These are phyloP conservation scores for Protaetia brevitarsis DNA, from an alignment of 1,140 invertebrate genomes.

Conservation along the genomic window DNA sequence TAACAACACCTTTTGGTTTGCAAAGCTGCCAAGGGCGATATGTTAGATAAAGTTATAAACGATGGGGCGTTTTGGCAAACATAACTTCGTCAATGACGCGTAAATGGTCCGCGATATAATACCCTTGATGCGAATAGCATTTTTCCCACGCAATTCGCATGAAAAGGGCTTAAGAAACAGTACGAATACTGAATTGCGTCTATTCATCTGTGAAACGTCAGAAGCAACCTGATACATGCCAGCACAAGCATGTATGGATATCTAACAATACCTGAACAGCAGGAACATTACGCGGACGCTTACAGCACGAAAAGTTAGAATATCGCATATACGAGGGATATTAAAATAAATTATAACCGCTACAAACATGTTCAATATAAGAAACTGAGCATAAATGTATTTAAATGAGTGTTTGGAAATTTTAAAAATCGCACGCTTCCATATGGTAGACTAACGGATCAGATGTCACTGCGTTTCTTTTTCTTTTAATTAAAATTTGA, in stretches of 20 bases:
- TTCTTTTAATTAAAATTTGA: background rate
- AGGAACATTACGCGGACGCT: background rate
- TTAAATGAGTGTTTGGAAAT: too few species aligned
- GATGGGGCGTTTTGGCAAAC: background rate
- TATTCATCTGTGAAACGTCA: conserved; percentile 7
- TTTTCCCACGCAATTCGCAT: conserved; percentile 13
- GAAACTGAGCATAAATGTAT: too few species aligned
- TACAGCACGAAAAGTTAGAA: background rate
- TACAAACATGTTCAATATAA: background rate
- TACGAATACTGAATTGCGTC: background rate
- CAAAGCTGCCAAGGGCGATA: too few species aligned
- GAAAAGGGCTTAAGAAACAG: conserved; percentile 11
- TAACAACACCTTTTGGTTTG: too few species aligned
- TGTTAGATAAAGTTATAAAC: background rate
- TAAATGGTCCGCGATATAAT: background rate
- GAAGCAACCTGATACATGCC: background rate
- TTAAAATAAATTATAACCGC: background rate
- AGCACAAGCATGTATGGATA: too few species aligned
- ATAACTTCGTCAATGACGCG: conserved; percentile 18
- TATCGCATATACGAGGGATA: background rate
- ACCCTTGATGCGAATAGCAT: background rate
- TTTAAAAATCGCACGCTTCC: too few species aligned
- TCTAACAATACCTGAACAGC: background rate
- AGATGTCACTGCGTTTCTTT: background rate
- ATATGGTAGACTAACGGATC: background rate